Percentiles rank a stretch among this genome's conserved stretches.
Conservation (phyloP, 2,797 vertebrate species). For the Threskiornis aethiopicus region DNA sequence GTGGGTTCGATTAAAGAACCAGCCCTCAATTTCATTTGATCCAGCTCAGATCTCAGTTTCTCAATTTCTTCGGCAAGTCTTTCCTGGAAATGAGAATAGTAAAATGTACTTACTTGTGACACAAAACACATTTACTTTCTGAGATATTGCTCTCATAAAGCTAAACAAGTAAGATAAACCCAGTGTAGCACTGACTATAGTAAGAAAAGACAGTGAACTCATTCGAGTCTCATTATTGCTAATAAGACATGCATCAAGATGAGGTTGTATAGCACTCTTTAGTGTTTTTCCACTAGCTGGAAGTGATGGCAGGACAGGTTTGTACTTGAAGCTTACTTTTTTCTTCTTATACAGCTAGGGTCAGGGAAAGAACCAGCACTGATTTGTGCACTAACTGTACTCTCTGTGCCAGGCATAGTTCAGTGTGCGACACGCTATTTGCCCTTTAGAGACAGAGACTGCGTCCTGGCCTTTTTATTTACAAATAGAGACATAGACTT, state of each 20-base stretch:
- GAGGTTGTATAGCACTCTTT: neutral
- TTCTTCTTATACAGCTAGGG: neutral
- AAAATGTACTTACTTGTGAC: neutral
- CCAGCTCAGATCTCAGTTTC: conserved; percentile 92
- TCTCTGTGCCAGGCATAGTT: neutral
- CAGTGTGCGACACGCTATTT: rapidly evolving
- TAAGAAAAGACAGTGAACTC: neutral
- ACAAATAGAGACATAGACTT: neutral
- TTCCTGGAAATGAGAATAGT: conserved; percentile 75
- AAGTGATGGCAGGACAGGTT: neutral
- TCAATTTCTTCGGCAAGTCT: conserved; percentile 95
- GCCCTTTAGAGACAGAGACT: neutral
- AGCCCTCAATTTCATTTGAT: conserved; percentile 90
- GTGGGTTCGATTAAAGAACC: conserved; percentile 94
- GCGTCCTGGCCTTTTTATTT: neutral
- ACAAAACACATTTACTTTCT: neutral
- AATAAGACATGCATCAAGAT: neutral
- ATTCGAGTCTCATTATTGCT: neutral
- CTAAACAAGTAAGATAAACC: neutral
- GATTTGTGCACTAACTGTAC: neutral
- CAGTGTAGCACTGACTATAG: neutral
- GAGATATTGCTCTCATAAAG: neutral
- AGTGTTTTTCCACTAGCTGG: neutral
- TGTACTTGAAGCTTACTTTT: neutral
- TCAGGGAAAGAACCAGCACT: neutral